Evolutionary conservation across 2,888 invertebrate species (phyloP).

Genomic region (Oligia latruncula): DNA sequence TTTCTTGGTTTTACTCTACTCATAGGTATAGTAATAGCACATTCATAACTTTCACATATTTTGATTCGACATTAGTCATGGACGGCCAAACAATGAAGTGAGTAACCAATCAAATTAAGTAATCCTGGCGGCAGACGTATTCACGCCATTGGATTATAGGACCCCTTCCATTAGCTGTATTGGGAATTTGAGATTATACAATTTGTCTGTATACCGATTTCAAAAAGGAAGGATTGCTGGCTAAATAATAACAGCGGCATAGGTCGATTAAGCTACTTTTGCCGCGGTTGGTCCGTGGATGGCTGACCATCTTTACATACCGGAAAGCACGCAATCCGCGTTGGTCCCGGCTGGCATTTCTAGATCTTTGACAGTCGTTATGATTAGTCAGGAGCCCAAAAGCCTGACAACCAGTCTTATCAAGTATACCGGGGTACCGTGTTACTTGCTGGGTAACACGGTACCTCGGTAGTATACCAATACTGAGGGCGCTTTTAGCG

Average conservation of each 20-base stretch:
- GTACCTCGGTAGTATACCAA: too few relatives aligned
- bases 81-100: not conserved
- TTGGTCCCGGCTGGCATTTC: too few relatives aligned
- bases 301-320: not conserved
- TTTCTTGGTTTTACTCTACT: not conserved
- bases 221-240: not conserved
- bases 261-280: not conserved
- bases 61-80: not conserved
- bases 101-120: constrained; percentile 3
- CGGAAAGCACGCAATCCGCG: too few relatives aligned
- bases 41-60: not conserved
- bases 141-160: not conserved
- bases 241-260: not conserved
- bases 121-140: not conserved
- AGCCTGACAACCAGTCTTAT: too few relatives aligned
- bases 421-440: too few relatives aligned
- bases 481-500: too few relatives aligned
- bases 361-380: too few relatives aligned
- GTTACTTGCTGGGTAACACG: too few relatives aligned
- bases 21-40: too few relatives aligned
- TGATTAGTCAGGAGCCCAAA: too few relatives aligned
- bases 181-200: not conserved
- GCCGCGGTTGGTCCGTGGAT: not conserved
- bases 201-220: not conserved
- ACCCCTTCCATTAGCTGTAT: constrained; percentile 4